Evolutionary conservation across 1,140 invertebrate species (phyloP).

Genomic region (Frieseomelitta varia): DNA sequence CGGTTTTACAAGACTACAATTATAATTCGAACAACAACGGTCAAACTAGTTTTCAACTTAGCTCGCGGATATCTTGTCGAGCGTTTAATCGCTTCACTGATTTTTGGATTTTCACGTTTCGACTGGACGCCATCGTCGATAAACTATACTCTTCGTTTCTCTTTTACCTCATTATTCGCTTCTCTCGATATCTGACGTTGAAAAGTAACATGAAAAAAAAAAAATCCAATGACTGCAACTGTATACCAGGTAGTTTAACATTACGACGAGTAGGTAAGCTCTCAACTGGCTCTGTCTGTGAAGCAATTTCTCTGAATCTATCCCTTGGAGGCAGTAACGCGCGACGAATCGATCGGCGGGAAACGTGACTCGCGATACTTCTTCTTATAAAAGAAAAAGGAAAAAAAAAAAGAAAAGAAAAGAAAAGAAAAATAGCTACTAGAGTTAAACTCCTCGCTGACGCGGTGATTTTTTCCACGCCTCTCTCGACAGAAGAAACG

Average conservation of each 20-base stretch:
- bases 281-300: not conserved
- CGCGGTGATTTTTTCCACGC: not conserved
- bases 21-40: constrained; percentile 42
- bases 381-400: constrained; percentile 7
- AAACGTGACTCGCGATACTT: constrained; percentile 55
- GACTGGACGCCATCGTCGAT: not conserved
- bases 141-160: not conserved
- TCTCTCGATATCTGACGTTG: too few species aligned
- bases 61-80: not conserved
- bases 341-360: constrained; percentile 57
- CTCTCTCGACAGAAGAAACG: not conserved
- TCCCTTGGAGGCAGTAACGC: constrained; percentile 50
- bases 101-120: not conserved
- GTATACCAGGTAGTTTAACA: not conserved
- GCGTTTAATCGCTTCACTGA: constrained; percentile 47
- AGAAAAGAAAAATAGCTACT: constrained; percentile 16
- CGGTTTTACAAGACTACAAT: constrained; percentile 34
- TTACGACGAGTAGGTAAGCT: constrained; percentile 39
- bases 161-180: not conserved
- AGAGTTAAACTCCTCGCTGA: constrained; percentile 17
- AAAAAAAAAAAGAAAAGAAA: constrained; percentile 28
- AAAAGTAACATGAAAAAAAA: too few species aligned
- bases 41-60: not conserved
- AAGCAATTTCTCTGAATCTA: constrained; percentile 57
- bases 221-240: not conserved